Conservation (phyloP, 2,113 vertebrate species). For the Sapajus apella region DNA sequence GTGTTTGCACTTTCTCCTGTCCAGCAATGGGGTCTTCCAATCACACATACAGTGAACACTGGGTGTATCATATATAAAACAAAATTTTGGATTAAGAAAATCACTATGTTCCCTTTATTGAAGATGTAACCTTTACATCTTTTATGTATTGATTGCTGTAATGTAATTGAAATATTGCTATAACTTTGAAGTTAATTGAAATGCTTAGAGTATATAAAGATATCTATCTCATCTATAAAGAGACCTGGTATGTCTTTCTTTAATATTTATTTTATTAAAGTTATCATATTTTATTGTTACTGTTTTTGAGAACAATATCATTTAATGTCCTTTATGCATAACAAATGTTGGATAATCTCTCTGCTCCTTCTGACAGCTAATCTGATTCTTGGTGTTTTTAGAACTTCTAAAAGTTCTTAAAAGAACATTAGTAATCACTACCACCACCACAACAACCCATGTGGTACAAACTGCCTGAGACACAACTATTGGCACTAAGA, state of each 20-base stretch:
- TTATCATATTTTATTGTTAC: background rate
- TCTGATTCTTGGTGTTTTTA: background rate
- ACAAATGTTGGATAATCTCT: background rate
- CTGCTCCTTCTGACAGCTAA: background rate
- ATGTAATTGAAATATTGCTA: background rate
- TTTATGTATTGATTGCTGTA: background rate
- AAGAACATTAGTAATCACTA: background rate
- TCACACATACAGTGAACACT: background rate
- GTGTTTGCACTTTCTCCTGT: background rate
- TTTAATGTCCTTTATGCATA: background rate
- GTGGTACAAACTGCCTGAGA: background rate
- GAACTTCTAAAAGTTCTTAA: constrained; percentile 23
- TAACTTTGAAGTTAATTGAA: background rate
- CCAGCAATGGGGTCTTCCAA: background rate
- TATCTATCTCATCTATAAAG: background rate
- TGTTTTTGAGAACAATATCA: background rate
- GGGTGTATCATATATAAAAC: background rate
- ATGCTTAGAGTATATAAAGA: background rate
- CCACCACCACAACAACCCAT: background rate
- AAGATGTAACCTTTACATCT: background rate
- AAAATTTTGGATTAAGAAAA: background rate
- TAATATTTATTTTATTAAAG: background rate
- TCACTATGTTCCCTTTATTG: background rate
- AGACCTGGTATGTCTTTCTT: background rate
- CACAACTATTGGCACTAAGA: background rate